These are phyloP conservation scores for Stegodyphus dumicola DNA, from an alignment of 1,140 invertebrate species.

Conservation along the genomic window DNA sequence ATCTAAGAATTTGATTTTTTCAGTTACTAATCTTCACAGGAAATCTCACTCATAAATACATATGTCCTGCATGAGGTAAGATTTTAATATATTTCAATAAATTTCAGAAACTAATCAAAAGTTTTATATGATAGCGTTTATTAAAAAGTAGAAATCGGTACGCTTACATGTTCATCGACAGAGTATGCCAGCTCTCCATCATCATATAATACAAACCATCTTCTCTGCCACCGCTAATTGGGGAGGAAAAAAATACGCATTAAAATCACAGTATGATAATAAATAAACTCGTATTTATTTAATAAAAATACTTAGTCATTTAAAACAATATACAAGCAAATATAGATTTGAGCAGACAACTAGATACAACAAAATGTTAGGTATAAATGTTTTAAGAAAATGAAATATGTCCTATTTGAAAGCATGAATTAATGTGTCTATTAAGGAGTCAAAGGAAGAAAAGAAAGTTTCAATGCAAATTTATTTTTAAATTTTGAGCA, in stretches of 20 bases:
- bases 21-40: no score
- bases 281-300: no score
- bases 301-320: not conserved
- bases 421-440: no score
- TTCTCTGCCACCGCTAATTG: slow-evolving; percentile 91
- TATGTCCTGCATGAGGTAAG: not conserved
- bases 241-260: slow-evolving; percentile 69
- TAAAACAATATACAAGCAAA: not conserved
- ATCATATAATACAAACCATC: slow-evolving; percentile 97
- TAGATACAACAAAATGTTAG: no score
- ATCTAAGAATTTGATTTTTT: no score
- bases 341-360: no score
- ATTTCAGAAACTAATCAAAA: not conserved
- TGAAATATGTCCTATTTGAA: no score
- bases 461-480: no score
- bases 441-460: no score
- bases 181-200: slow-evolving; percentile 96
- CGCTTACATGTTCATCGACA: slow-evolving; percentile 95
- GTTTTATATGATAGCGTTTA: not conserved
- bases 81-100: not conserved
- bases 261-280: no score
- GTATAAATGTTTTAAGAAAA: no score
- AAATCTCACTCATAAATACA: not conserved
- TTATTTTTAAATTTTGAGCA: no score
- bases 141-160: not conserved